phyloP scores from a whole-genome alignment of 2,797 vertebrate species.

The Enteromius fasciolatus region DNA sequence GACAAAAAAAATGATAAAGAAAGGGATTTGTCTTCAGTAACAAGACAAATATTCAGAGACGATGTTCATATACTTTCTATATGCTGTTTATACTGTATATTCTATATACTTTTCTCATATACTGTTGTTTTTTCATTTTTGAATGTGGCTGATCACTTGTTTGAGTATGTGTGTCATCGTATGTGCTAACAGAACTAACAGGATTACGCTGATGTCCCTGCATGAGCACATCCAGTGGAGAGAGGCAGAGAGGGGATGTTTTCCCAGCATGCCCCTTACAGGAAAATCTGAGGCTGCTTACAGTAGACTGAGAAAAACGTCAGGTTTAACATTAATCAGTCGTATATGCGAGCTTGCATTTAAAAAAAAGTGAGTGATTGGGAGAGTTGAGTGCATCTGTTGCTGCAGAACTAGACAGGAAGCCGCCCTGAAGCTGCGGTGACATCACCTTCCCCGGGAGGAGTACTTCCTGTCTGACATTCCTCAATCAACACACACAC shows the following conservation, averaged over 20 bases:
- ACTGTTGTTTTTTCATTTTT: not conserved
- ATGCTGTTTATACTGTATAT: no score
- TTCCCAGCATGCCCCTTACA: constrained; percentile 28
- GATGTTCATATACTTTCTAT: not conserved
- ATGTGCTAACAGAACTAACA: constrained; percentile 46
- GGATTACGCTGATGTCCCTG: constrained; percentile 36
- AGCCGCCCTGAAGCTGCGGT: constrained; percentile 50
- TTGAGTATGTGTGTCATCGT: not conserved
- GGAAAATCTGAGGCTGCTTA: constrained; percentile 12
- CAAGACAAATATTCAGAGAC: not conserved
- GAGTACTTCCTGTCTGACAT: constrained; percentile 63
- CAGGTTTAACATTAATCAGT: not conserved
- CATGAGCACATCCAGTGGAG: constrained; percentile 23
- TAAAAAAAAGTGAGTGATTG: constrained; percentile 8
- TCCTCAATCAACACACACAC: constrained; percentile 62
- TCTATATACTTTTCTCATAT: no score
- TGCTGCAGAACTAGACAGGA: constrained; percentile 54
- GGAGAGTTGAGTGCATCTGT: constrained; percentile 22
- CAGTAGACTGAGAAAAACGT: not conserved
- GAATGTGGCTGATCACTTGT: constrained; percentile 20
- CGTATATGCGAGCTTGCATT: not conserved
- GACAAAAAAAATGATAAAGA: not conserved
- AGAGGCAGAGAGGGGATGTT: constrained; percentile 11
- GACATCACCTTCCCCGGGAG: constrained; percentile 60
- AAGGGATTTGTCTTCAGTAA: not conserved